Percentiles rank a stretch among this genome's conserved stretches.
These are phyloP conservation scores for Palythoa grandiflora DNA, from an alignment of 92 coral and sea anemone genomes.

Conservation along the genomic window DNA sequence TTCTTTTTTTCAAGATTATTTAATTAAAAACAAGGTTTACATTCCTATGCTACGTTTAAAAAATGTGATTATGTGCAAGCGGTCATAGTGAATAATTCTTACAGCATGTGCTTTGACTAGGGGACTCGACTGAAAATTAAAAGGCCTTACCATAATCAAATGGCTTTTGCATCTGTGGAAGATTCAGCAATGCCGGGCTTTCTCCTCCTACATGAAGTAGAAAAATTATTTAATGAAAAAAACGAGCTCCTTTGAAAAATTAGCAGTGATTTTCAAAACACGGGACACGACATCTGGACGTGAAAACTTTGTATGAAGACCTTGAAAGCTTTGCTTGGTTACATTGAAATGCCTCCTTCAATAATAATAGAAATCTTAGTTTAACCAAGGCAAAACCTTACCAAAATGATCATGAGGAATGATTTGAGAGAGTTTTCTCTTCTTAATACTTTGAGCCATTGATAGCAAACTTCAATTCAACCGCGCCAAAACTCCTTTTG, in stretches of 20 bases:
- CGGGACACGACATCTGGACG: too few relatives aligned
- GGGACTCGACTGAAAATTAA: not conserved
- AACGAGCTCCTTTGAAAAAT: too few relatives aligned
- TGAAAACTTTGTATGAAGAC: not conserved
- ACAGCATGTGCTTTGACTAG: not conserved
- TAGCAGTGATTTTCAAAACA: not conserved
- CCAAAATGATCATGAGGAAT: slow-evolving; percentile 16
- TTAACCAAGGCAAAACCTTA: not conserved
- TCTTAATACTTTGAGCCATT: slow-evolving; percentile 31
- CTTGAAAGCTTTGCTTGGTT: not conserved
- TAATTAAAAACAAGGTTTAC: too few relatives aligned
- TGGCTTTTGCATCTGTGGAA: slow-evolving; percentile 76
- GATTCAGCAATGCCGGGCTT: slow-evolving; percentile 53
- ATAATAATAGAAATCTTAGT: not conserved
- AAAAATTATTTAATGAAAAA: not conserved
- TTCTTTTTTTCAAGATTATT: too few relatives aligned
- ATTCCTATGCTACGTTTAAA: too few relatives aligned
- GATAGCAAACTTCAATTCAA: not conserved
- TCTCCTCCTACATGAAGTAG: slow-evolving; percentile 39
- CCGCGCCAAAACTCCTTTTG: not conserved
- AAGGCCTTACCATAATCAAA: slow-evolving; percentile 60
- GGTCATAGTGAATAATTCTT: not conserved
- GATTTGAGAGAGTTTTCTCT: slow-evolving; percentile 23
- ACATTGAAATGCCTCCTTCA: not conserved
- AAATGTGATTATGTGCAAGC: not conserved